phyloP scores from a whole-genome alignment of 2,888 invertebrate species.

The Tenthredo scrophulariae region DNA sequence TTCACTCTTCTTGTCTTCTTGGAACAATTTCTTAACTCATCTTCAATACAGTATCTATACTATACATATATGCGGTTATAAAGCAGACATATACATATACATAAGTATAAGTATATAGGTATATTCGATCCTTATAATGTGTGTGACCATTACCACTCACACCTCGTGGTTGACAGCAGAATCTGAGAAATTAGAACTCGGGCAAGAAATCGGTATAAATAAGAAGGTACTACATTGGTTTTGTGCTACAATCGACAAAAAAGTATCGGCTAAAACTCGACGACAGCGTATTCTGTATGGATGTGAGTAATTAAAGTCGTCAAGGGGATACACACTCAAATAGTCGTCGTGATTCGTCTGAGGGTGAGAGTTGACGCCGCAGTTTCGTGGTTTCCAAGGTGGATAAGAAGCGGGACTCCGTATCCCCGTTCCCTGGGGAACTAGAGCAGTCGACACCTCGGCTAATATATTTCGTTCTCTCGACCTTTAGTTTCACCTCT shows the following conservation, averaged over 20 bases:
- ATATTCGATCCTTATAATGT: too few species aligned
- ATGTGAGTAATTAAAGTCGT: conserved; percentile 12
- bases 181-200: too few species aligned
- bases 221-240: background rate
- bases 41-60: background rate
- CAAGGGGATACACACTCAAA: background rate
- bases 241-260: background rate
- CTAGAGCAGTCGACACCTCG: background rate
- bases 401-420: background rate
- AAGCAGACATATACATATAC: too few species aligned
- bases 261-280: background rate
- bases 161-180: too few species aligned
- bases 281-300: background rate
- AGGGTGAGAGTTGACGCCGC: conserved; percentile 20
- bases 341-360: background rate
- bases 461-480: conserved; percentile 10
- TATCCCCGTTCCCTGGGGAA: conserved; percentile 8
- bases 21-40: background rate
- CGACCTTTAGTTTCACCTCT: background rate
- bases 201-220: background rate
- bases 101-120: too few species aligned
- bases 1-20: background rate
- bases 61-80: background rate
- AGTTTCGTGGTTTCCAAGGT: conserved; percentile 14
- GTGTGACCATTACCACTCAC: too few species aligned